Evolutionary conservation across 1,140 invertebrate species (phyloP), one percentile per base, ranked within the genome.

Genomic region (Arion vulgaris): DNA sequence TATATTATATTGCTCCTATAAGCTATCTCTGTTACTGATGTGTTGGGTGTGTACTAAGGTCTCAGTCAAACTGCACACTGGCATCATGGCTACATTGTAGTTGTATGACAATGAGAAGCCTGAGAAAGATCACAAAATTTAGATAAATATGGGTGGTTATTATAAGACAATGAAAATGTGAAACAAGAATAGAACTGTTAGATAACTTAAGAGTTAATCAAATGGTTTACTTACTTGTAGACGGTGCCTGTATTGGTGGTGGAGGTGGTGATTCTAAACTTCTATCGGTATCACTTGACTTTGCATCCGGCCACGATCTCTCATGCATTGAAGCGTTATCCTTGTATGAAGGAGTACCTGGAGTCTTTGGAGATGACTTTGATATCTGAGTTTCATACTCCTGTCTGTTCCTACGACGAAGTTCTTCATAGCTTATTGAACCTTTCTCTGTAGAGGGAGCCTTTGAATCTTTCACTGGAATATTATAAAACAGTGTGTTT

Each of bases 301-400:
- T 57, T 28, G 71, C 71, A n/a, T 81, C 80, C 36, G 80, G 80
- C 49, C 19, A 81, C 4, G 68, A 15, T 66, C 41, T 72, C 51
- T 74, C 45, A 34, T 69, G 49, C 19, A 73, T 57, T 34, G 34
- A 17, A 41, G 79, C 68, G 41, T 62, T 79, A 26, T 80, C 78
- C n/a, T 71, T 80, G 45, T 49, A 80, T 9, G 78, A 32, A n/a
- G 68, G 38, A 49, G 66, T 32, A 26, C 66, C 78, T 4, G 78
- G 68, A n/a, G 76, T n/a, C 32, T 49, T 41, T 41, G 34, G 78
- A 1, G 36, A 23, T n/a, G 23, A 17, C 72, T 80, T 38, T 1
- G n/a, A 66, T 66, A 80, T 26, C 13, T 51, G 66, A n/a, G 73
- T 71, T 81, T 74, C 36, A 74, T 81, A 74, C 36, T 81, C 80